Evolutionary conservation across 2,888 invertebrate species (phyloP), one percentile per base, ranked within the genome.

Genomic region (Clitarchus hookeri): DNA sequence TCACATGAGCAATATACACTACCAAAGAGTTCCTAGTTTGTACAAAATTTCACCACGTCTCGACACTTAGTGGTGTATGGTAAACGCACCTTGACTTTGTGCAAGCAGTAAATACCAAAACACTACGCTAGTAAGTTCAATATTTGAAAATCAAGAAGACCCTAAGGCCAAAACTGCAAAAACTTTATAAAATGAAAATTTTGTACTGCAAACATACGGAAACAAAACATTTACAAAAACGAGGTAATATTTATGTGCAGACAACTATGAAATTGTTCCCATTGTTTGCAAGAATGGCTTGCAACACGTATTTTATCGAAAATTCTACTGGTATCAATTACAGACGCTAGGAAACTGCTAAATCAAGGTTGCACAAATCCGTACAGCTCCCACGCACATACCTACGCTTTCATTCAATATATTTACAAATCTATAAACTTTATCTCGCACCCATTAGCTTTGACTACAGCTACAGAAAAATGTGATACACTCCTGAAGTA

Each of bases 241-340:
- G 0, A 65, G 65, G 23, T 23, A 65, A 65, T n/a, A 65, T n/a
- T n/a, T 65, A 1, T 23, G 16, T 65, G n/a, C 16, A 3, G 8
- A 65, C 65, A 65, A 65, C n/a, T n/a, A 65, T 65, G 23, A 65
- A n/a, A n/a, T 65, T 65, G 65, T 65, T 65, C 65, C n/a, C 65
- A 23, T 23, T 65, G 65, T 65, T 23, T 65, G 65, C 65, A 65
- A 65, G 65, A 65, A 65, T 65, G n/a, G n/a, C 65, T 23, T 65
- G n/a, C 65, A 65, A 65, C 23, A 65, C n/a, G 16, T 65, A 19
- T 65, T 65, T 65, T 23, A 16, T 65, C n/a, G 53, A 23, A 19
- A 65, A 65, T 65, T 16, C 16, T 65, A n/a, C 65, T 16, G 16
- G 65, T 23, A n/a, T 65, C 19, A 65, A 16, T 65, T 16, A 65